Evolutionary conservation across 1,140 invertebrate genomes (phyloP), one percentile per base, ranked within the genome.

Genomic region (Scaptodrosophila lebanonensis): DNA sequence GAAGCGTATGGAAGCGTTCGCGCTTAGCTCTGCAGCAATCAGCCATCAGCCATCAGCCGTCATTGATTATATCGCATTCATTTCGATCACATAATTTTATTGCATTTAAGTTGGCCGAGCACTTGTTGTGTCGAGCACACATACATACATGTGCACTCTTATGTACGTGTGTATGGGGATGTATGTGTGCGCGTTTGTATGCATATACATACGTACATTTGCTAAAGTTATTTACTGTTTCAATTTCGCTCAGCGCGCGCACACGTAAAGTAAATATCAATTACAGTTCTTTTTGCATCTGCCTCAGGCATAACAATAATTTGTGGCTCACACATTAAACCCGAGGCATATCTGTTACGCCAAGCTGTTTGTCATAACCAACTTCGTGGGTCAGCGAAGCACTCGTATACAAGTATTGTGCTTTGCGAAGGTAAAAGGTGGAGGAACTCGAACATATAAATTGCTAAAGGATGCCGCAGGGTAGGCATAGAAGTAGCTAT

Each of bases 211-310:
- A 32, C 70, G 67, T 45, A 32, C 68, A 63, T 63, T 47, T 72
- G 69, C 63, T 72, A 64, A 72, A 72, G 59, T 59, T 75, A 71
- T 75, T 75, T 75, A 75, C 71, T 70, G 70, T 75, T 76, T 66
- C 70, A 76, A 69, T 75, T 60, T 62, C 61, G 52, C 40, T 75
- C 61, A 66, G 43, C 58, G 56, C 51, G 54, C 49, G 30, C 42
- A 51, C 35, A 58, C 51, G 66, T 69, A 69, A 75, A 66, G 70
- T 51, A 75, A 75, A 75, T 75, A 75, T 75, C 71, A 76, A 76
- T 75, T 76, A 75, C 66, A 76, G 38, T 52, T 45, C 38, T 51
- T 25, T 47, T 58, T 29, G 42, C 20, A 59, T 30, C 33, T 30
- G 62, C 49, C 47, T 53, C 15, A 45, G 58, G 38, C 63, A 61